Evolutionary conservation across 2,888 invertebrate genomes (phyloP).

Genomic region (Synanthedon andrenaeformis): DNA sequence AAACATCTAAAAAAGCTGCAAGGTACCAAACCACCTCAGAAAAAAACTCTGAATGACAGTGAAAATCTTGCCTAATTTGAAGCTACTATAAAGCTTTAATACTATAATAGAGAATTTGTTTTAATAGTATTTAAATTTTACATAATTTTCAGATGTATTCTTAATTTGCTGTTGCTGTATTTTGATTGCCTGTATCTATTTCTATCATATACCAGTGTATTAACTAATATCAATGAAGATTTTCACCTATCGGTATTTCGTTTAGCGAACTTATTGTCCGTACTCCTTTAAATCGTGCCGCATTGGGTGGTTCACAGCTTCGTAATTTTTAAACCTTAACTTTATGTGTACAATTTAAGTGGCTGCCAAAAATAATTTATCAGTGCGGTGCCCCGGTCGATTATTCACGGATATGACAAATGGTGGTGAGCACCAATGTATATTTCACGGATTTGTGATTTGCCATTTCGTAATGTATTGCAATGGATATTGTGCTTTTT

Average conservation of each 20-base stretch:
- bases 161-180: no score
- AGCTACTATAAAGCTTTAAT: no score
- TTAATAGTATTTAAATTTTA: no score
- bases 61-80: no score
- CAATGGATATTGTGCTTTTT: conserved; percentile 16
- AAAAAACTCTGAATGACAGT: no score
- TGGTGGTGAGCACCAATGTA: conserved; percentile 26
- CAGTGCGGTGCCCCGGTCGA: conserved; percentile 23
- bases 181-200: no score
- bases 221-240: background rate
- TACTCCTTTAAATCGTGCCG: conserved; percentile 2
- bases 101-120: no score
- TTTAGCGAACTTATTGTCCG: no score
- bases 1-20: no score
- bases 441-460: conserved; percentile 56
- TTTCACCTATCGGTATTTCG: background rate
- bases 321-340: conserved; percentile 19
- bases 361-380: conserved; percentile 54
- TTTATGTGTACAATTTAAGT: conserved; percentile 31
- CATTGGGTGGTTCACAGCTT: conserved; percentile 23
- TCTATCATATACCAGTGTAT: no score
- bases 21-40: no score
- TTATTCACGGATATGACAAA: conserved; percentile 58
- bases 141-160: no score
- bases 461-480: conserved; percentile 22